phyloP scores from a whole-genome alignment of 2,797 vertebrate genomes.

The Ficedula albicollis region DNA sequence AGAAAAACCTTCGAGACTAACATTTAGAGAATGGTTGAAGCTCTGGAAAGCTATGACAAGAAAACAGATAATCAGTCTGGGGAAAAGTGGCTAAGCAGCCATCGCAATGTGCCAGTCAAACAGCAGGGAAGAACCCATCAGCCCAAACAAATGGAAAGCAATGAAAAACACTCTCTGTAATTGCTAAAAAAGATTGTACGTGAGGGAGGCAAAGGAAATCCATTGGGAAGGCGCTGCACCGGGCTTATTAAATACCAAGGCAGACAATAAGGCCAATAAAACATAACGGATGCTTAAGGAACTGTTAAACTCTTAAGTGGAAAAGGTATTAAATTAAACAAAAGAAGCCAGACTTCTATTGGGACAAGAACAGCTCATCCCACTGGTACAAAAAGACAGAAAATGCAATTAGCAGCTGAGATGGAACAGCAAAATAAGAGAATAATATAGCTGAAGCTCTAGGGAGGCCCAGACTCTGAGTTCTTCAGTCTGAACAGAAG shows the following conservation, averaged over 20 bases:
- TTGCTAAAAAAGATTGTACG: neutral
- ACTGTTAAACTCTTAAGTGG: slow-evolving; percentile 24
- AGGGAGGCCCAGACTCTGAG: neutral
- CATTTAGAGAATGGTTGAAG: neutral
- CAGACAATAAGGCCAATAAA: slow-evolving; percentile 50
- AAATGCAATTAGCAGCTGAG: slow-evolving; percentile 42
- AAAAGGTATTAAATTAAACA: slow-evolving; percentile 49
- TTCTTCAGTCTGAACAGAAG: neutral
- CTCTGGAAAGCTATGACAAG: neutral
- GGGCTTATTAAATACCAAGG: slow-evolving; percentile 39
- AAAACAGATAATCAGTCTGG: neutral
- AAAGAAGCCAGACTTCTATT: neutral
- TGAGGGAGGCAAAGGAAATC: slow-evolving; percentile 12
- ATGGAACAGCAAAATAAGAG: neutral
- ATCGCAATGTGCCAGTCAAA: neutral
- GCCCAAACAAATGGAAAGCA: slow-evolving; percentile 24
- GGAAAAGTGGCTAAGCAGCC: neutral
- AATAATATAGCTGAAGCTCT: slow-evolving; percentile 12
- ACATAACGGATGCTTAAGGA: slow-evolving; percentile 21
- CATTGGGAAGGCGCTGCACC: neutral
- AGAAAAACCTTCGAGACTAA: neutral
- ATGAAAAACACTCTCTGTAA: neutral
- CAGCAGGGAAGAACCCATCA: neutral
- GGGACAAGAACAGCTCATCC: neutral
- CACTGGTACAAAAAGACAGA: neutral